Percentiles rank a stretch among this genome's conserved stretches.
Evolutionary conservation across 2,888 invertebrate genomes (phyloP).

Genomic region (Agrotis clavis): DNA sequence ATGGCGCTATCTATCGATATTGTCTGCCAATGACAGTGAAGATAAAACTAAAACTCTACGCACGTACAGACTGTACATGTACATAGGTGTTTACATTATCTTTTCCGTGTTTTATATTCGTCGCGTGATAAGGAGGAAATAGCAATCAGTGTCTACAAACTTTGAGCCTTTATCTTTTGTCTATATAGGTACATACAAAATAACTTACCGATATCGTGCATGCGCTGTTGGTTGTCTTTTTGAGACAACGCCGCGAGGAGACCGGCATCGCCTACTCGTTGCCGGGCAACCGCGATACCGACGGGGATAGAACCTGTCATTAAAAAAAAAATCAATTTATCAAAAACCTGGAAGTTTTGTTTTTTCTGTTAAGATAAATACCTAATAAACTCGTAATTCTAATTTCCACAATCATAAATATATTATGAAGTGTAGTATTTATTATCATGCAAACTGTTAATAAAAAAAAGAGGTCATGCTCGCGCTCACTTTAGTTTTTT

Average conservation of each 20-base stretch:
- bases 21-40: constrained; percentile 71
- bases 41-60: constrained; percentile 59
- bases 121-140: constrained; percentile 42
- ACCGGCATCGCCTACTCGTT: constrained; percentile 93
- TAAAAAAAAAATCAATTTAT: constrained; percentile 9
- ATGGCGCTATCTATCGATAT: constrained; percentile 71
- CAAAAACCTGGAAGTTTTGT: background rate
- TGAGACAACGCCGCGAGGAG: constrained; percentile 91
- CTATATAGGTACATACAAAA: constrained; percentile 45
- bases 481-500: background rate
- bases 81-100: background rate
- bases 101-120: constrained; percentile 31
- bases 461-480: background rate
- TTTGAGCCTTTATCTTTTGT: constrained; percentile 36
- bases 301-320: constrained; percentile 92
- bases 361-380: too few relatives aligned
- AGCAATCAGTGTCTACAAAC: constrained; percentile 34
- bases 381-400: too few relatives aligned
- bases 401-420: too few relatives aligned
- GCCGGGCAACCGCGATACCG: constrained; percentile 96
- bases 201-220: constrained; percentile 91
- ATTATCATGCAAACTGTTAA: background rate
- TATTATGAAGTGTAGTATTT: too few relatives aligned
- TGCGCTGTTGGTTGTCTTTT: constrained; percentile 90
- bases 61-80: constrained; percentile 21